Base-by-base conservation (phyloP, 2,797 vertebrate species). In the Macroramphosus scolopax region DNA sequence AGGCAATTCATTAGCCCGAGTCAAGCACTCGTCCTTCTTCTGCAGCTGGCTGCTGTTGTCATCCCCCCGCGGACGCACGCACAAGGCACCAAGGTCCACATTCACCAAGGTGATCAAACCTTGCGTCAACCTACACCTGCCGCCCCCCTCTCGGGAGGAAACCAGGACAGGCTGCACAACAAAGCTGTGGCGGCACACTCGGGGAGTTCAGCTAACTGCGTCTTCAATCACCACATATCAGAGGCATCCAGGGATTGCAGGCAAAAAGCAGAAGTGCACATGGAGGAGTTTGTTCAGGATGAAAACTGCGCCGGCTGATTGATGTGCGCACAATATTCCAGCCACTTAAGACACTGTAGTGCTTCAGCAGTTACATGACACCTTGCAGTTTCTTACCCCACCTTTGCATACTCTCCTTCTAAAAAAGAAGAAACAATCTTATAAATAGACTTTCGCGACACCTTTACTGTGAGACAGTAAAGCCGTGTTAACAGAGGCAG, bases 61-160 rank as follows among this genome's bases (percentile, higher is more conserved):
- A 71, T 85, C 82, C 82, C 82, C 3, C 18, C 2, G 42, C 15
- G 80, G 83, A 79, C 52, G 22, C 37, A n/a, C n/a, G 3, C 59
- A 53, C 62, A 49, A 76, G 48, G 68, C 74, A 68, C 69, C 62
- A 63, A 63, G 58, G 75, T 82, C 82, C 72, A 59, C 53, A 36
- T 50, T 85, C 85, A 84, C 88, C 84, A 87, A 88, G 89, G 90
- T 89, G 88, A 89, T 87, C 78, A 78, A 78, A 83, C 84, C 88
- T n/a, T 84, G 76, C 82, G 80, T 89, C 87, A 89, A 84, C 58
- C 50, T 47, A 73, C 89, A 89, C 87, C 88, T 90, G 87, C 81
- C 70, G 63, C 78, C 71, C 78, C 71, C 51, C 78, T 83, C 85
- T 66, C 56, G 48, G 63, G 88, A 85, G 83, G 55, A 71, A 72